A percentile compares a stretch with the other conserved stretches of the same genome.
Evolutionary conservation across 2,888 invertebrate genomes (phyloP).

Genomic region (Seladonia tumulorum): DNA sequence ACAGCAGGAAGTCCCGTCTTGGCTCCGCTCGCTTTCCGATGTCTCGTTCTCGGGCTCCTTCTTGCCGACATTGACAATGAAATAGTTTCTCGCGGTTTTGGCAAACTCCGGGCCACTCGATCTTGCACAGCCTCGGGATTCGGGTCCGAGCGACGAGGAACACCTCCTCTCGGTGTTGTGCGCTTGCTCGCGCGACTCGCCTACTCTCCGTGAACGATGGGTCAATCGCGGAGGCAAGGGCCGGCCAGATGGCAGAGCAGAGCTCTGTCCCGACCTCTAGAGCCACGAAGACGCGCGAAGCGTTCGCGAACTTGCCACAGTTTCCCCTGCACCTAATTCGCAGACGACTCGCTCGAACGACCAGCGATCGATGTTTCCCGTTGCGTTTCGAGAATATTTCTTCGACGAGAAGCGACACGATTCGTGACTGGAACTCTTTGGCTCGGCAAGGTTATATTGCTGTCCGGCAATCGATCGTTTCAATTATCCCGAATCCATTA

Average conservation of each 20-base stretch:
- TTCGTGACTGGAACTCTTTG: slow-evolving; percentile 63
- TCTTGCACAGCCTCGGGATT: slow-evolving; percentile 32
- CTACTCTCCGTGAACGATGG: slow-evolving; percentile 35
- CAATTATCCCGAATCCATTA: slow-evolving; percentile 63
- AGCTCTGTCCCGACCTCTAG: slow-evolving; percentile 25
- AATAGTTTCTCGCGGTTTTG: slow-evolving; percentile 50
- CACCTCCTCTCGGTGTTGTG: slow-evolving; percentile 43
- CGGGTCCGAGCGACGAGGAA: neutral
- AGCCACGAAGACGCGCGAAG: neutral
- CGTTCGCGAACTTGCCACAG: neutral
- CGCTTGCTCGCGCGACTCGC: slow-evolving; percentile 54
- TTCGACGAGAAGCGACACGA: slow-evolving; percentile 39
- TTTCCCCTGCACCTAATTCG: neutral
- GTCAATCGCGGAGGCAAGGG: slow-evolving; percentile 36
- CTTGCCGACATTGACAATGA: slow-evolving; percentile 59
- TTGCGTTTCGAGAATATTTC: neutral
- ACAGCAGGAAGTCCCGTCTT: slow-evolving; percentile 4
- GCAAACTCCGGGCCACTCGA: slow-evolving; percentile 32
- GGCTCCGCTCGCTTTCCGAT: slow-evolving; percentile 5
- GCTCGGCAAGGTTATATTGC: slow-evolving; percentile 37
- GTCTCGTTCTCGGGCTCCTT: neutral
- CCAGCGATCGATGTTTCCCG: neutral
- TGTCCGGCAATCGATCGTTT: slow-evolving; percentile 64
- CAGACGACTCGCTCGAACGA: neutral
- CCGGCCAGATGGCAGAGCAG: slow-evolving; percentile 73